Conservation (phyloP, 2,113 vertebrate genomes). For the Emydura subglobosa region DNA sequence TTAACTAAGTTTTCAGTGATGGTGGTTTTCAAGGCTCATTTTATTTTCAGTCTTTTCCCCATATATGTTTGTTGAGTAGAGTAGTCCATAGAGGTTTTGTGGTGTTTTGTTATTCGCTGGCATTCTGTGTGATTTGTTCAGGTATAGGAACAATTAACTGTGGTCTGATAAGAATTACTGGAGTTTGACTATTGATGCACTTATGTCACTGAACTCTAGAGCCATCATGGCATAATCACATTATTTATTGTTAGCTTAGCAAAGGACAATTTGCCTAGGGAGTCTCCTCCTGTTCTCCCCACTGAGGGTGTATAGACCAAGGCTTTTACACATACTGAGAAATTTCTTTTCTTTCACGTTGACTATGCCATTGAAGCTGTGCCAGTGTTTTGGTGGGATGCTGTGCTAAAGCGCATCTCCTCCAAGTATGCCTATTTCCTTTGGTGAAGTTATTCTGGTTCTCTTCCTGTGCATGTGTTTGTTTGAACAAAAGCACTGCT, state of each 20-base stretch:
- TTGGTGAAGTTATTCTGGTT: background rate
- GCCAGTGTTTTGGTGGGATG: background rate
- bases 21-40: background rate
- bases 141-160: background rate
- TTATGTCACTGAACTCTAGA: background rate
- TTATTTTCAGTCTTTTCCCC: background rate
- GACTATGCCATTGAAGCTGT: accelerated
- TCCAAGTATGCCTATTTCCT: background rate
- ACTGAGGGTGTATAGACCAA: background rate
- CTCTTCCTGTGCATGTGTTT: background rate
- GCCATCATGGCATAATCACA: background rate
- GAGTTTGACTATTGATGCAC: background rate
- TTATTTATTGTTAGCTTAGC: background rate
- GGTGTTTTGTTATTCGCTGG: background rate
- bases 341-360: background rate
- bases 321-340: background rate
- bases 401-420: background rate
- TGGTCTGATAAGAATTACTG: background rate
- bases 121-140: background rate
- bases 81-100: background rate
- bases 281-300: background rate
- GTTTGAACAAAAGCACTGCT: background rate
- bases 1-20: background rate
- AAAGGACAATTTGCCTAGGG: background rate
- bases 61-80: background rate